Conservation (phyloP, 1,140 invertebrate species). For the Pseudomyrmex pallidus region DNA sequence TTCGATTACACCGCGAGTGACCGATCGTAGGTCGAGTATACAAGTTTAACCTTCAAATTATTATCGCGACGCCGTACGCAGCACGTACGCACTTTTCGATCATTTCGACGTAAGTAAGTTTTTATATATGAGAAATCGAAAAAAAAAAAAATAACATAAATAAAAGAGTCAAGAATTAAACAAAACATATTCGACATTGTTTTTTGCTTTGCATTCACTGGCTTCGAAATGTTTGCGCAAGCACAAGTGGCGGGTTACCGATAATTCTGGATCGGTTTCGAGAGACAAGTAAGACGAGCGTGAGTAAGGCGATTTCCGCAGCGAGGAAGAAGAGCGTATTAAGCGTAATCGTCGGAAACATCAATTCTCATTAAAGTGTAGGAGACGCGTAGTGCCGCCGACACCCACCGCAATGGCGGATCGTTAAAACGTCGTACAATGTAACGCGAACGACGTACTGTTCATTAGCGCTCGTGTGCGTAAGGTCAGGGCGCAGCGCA, state of each 20-base stretch:
- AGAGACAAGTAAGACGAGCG: constrained; percentile 2
- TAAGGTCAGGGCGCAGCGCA: constrained; percentile 56
- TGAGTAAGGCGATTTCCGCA: constrained; percentile 61
- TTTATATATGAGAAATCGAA: not conserved
- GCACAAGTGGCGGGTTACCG: not conserved
- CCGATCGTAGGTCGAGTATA: constrained; percentile 2
- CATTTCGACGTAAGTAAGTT: not conserved
- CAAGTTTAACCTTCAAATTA: constrained; percentile 2
- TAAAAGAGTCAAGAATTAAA: too few species aligned
- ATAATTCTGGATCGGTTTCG: constrained; percentile 20
- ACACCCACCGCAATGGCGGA: constrained; percentile 58
- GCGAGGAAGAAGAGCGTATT: constrained; percentile 63
- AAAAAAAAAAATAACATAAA: not conserved
- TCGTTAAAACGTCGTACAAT: constrained; percentile 47
- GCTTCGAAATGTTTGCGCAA: not conserved
- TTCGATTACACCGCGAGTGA: constrained; percentile 58
- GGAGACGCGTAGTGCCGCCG: constrained; percentile 63
- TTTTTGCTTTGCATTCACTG: not conserved
- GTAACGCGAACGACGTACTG: constrained; percentile 6
- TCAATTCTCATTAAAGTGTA: constrained; percentile 73
- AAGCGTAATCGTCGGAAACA: constrained; percentile 76
- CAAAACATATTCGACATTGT: too few species aligned
- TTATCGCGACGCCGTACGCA: not conserved
- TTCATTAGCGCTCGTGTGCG: constrained; percentile 43
- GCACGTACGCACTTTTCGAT: not conserved